A percentile compares a stretch with the other conserved stretches of the same genome.
phyloP scores from a whole-genome alignment of 1,140 invertebrate species.

The Daktulosphaira vitifoliae region DNA sequence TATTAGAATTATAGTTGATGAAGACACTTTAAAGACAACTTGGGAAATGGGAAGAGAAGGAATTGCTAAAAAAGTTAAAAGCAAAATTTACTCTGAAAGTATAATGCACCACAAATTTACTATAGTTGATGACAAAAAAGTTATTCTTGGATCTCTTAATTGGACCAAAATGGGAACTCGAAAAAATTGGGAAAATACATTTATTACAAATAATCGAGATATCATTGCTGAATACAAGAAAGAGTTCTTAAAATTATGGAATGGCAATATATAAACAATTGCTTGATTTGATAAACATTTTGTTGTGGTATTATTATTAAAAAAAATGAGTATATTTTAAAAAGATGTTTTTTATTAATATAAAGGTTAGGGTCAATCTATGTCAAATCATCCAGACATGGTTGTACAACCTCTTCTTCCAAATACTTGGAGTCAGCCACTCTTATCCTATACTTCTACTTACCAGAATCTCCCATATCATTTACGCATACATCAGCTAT shows the following conservation, averaged over 20 bases:
- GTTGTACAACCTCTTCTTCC: too few relatives aligned
- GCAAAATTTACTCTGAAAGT: neutral
- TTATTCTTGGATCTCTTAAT: slow-evolving; percentile 13
- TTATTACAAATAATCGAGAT: neutral
- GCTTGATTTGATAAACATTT: too few relatives aligned
- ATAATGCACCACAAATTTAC: slow-evolving; percentile 26
- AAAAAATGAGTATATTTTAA: too few relatives aligned
- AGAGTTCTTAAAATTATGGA: slow-evolving; percentile 2
- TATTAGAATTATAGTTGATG: neutral
- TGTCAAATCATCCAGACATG: too few relatives aligned
- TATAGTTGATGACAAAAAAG: slow-evolving; percentile 13
- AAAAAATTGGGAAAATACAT: slow-evolving; percentile 11
- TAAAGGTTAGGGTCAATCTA: too few relatives aligned
- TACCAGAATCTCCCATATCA: too few relatives aligned
- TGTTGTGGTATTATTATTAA: too few relatives aligned
- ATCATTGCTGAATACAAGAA: neutral
- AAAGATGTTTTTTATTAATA: too few relatives aligned
- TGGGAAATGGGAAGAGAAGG: neutral
- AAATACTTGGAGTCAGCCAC: too few relatives aligned
- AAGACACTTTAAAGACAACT: neutral
- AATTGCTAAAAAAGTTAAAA: slow-evolving; percentile 2
- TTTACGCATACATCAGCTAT: too few relatives aligned
- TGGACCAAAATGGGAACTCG: neutral
- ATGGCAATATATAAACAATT: too few relatives aligned
- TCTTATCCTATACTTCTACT: too few relatives aligned